Conservation (phyloP, 2,888 invertebrate genomes). For the Aphrophora alni region DNA sequence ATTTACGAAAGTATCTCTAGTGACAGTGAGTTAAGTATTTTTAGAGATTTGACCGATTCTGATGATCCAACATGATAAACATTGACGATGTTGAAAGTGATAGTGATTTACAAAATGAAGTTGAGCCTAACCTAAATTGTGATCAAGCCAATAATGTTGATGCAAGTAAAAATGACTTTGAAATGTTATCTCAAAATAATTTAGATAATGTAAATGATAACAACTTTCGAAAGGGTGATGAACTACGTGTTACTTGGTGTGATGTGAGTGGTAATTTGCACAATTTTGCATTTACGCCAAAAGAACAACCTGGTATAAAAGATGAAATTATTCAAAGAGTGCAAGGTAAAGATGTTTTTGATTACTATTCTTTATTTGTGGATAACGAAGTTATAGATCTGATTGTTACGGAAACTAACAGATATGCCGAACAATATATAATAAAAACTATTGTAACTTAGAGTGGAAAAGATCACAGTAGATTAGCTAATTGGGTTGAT, state of each 20-base stretch:
- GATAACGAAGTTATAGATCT: background rate
- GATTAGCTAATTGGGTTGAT: slow-evolving; percentile 6
- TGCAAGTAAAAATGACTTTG: too few relatives aligned
- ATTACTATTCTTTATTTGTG: background rate
- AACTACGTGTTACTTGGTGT: background rate
- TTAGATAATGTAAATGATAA: background rate
- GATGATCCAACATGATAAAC: background rate
- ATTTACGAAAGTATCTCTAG: background rate
- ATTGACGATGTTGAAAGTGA: background rate
- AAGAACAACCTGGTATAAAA: background rate
- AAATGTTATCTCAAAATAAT: too few relatives aligned
- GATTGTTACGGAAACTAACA: slow-evolving; percentile 2
- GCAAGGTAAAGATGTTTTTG: background rate
- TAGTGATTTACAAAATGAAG: too few relatives aligned
- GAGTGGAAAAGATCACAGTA: background rate
- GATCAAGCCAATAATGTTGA: too few relatives aligned
- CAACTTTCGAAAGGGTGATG: background rate
- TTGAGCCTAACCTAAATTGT: too few relatives aligned
- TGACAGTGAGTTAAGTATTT: background rate
- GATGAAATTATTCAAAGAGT: background rate
- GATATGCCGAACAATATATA: background rate
- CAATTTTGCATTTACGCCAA: background rate
- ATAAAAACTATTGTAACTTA: background rate
- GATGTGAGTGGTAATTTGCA: background rate
- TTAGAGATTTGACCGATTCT: background rate